Base-by-base conservation (phyloP, 64 coral and sea anemone genomes). In the Cladopsammia gracilis region DNA sequence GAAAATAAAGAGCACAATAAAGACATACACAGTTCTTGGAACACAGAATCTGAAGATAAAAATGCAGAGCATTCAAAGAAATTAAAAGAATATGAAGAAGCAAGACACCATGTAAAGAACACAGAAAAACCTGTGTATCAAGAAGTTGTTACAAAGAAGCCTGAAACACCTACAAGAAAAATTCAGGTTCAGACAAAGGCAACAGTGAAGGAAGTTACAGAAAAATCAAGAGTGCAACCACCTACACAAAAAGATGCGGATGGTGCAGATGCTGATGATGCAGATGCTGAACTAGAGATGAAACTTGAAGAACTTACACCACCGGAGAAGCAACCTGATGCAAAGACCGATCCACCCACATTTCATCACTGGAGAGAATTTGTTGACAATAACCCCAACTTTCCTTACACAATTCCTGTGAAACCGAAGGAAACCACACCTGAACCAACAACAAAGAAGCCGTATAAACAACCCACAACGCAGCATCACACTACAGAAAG, bases 371-470 rank as follows among this genome's bases (percentile, higher is more conserved):
- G 89, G 70, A 86, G 96, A 19, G 79, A 91, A 5, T 97, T 93
- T 85, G 75, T 93, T 12, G 95, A 97, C 82, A 97, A 97, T 65
- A 97, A 97, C 67, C 95, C 95, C 61, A 90, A 91, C 22, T 97
- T 93, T 82, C 15, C 51, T 16, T 82, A 89, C 46, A 74, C 59
- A 57, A 89, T 83, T 64, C 64, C 51, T 48, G 48, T 73, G 49
- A 77, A 53, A 3, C 13, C 20, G 52, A 24, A 77, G 42, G 61
- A 77, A 69, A 6, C 75, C 13, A 53, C 71, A 64, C 20, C 3
- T 4, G 64, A 92, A 61, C 58, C 54, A 76, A 85, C 90, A 73
- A 85, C 20, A 51, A 50, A 85, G 22, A 62, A 50, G 20, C n/a
- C 3, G 25, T 6, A 7, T 62, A 65, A 70, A 6, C 48, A 1